These are phyloP conservation scores for Lepas anatifera DNA, from an alignment of 2,888 invertebrate genomes.

Conservation along the genomic window DNA sequence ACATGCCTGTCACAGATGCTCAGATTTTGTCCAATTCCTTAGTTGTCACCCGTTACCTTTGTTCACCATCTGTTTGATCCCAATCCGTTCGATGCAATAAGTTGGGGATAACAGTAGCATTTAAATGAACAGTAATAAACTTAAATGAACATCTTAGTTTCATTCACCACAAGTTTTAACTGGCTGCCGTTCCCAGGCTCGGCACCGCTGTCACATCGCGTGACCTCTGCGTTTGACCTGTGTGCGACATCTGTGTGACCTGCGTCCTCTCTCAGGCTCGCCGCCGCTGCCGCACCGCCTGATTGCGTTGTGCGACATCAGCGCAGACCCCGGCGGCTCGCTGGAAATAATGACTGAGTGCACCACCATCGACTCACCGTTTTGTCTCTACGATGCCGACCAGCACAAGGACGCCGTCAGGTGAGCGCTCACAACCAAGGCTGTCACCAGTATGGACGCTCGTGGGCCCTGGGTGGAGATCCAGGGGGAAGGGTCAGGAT, in stretches of 20 bases:
- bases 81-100: too few species aligned
- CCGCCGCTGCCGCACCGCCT: conserved; percentile 80
- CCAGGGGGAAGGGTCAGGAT: too few species aligned
- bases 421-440: too few species aligned
- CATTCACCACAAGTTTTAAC: not conserved
- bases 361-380: conserved; percentile 98
- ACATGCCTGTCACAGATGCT: too few species aligned
- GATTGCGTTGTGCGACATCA: conserved; percentile 91
- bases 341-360: conserved; percentile 99
- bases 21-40: too few species aligned
- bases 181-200: not conserved
- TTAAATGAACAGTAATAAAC: not conserved
- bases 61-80: too few species aligned
- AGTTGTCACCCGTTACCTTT: too few species aligned
- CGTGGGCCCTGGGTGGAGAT: too few species aligned
- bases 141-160: too few species aligned
- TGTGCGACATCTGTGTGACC: too few species aligned
- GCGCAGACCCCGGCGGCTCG: conserved; percentile 96
- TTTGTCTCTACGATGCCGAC: conserved; percentile 98
- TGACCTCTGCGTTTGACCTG: not conserved
- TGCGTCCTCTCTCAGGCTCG: conserved; percentile 44
- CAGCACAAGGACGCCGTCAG: conserved; percentile 92
- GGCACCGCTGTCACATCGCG: not conserved
- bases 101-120: too few species aligned
- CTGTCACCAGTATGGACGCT: too few species aligned